Base-by-base conservation (phyloP, 2,797 vertebrate species). In the Nannoperca australis region DNA sequence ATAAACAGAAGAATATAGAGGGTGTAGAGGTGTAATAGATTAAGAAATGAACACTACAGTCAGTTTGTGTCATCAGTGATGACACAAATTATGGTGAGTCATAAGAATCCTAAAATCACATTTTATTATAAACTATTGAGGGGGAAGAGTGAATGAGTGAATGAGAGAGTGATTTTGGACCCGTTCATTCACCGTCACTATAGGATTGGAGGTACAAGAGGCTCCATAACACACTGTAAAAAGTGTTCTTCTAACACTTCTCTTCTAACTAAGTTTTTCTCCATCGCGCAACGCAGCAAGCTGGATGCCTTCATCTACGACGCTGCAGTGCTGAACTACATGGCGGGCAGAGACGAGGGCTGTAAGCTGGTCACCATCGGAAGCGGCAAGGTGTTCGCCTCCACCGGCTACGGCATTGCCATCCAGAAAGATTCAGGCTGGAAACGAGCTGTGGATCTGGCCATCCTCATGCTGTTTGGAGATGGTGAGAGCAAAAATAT, bases 221-320 rank as follows among this genome's bases (percentile, higher is more conserved):
- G 13, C 42, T 22, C 50, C 12, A 40, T 30, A 7, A n/a, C 22
- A 34, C 22, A 17, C n/a, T 30, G 38, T 53, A 4, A 58, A 61
- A 24, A 44, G 17, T 34, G 18, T 66, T 50, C 5, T 40, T 73
- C 40, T 67, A 11, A 79, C 34, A 44, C 38, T 27, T 27, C 24
- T 50, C 5, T 40, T 73, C 40, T 67, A 11, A 79, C 34, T 40
- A 34, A 22, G 36, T 63, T 78, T 76, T 22, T n/a, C 15, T 79
- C 22, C 17, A 3, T 64, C 54, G 7, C 62, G 14, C 64, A 70
- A 11, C 67, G 34, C 92, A 99, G 98, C 87, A 99, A 99, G 91
- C 88, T 99, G 92, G 98, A 99, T 62, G 98, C 98, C 82, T 99
- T 99, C 94, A 99, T 99, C 94, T 99, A 99, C 27, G 98, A 99